phyloP scores from a whole-genome alignment of 2,888 invertebrate genomes.

The Clepsis dumicolana region DNA sequence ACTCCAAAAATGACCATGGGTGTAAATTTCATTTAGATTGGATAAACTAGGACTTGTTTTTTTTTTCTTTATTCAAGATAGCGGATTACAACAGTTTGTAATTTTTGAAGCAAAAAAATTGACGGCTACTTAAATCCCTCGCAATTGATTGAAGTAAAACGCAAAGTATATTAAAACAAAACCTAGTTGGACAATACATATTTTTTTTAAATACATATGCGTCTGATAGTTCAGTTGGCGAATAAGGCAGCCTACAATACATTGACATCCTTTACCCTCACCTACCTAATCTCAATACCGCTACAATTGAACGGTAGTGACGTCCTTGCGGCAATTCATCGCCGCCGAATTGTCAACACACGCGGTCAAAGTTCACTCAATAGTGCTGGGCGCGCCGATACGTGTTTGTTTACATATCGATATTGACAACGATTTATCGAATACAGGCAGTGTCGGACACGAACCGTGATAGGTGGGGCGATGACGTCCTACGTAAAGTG shows the following conservation, averaged over 20 bases:
- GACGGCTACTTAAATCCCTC: too few species aligned
- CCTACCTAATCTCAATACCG: constrained; percentile 6
- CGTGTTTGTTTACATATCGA: constrained; percentile 65
- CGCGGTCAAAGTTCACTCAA: constrained; percentile 36
- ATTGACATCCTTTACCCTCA: neutral
- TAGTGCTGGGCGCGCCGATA: constrained; percentile 43
- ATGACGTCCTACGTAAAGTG: neutral
- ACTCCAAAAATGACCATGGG: too few species aligned
- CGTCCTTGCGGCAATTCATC: constrained; percentile 39
- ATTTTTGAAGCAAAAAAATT: too few species aligned
- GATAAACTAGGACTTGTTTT: too few species aligned
- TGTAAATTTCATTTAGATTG: too few species aligned
- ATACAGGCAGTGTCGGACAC: neutral
- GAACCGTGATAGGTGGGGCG: neutral
- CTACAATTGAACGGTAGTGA: constrained; percentile 21
- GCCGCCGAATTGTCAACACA: constrained; percentile 38
- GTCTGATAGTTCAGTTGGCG: too few species aligned
- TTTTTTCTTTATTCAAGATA: too few species aligned
- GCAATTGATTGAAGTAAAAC: too few species aligned
- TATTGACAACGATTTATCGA: constrained; percentile 39
- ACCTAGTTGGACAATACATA: too few species aligned
- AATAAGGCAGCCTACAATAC: neutral
- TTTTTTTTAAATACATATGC: too few species aligned
- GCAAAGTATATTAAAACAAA: too few species aligned
- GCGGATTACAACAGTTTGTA: too few species aligned